A percentile compares a stretch with the other conserved stretches of the same genome.
Conservation (phyloP, 2,797 vertebrate genomes). For the Lates japonicus region DNA sequence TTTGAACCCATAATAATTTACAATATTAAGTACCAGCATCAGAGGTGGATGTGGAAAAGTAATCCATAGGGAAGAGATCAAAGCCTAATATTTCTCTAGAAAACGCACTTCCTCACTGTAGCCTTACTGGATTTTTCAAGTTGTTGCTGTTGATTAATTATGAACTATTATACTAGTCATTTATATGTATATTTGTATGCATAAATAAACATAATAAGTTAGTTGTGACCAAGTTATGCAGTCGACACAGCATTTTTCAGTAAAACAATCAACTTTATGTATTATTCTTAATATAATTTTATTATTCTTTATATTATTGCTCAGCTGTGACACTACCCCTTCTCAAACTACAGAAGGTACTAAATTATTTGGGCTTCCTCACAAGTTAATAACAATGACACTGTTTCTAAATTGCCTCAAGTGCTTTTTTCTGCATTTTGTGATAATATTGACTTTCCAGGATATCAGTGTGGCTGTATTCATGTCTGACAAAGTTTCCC, state of each 20-base stretch:
- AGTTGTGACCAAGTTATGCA: not conserved
- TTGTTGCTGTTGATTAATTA: not conserved
- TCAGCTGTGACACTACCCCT: not conserved
- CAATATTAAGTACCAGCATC: not conserved
- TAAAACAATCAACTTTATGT: not conserved
- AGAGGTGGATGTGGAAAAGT: not conserved
- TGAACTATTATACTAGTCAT: not conserved
- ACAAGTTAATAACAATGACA: not conserved
- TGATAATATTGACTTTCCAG: conserved; percentile 6
- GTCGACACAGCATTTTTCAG: not conserved
- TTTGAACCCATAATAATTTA: not conserved
- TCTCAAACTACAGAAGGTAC: not conserved
- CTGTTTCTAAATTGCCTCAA: not conserved
- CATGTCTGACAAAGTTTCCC: not conserved
- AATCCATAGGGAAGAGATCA: not conserved
- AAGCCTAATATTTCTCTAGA: not conserved
- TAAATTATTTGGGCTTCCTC: not conserved
- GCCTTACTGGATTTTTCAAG: not conserved
- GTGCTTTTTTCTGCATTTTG: not conserved
- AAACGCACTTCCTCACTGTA: not conserved
- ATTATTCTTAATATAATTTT: not conserved
- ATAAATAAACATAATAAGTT: not conserved
- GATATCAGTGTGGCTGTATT: conserved; percentile 3
- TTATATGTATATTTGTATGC: not conserved
- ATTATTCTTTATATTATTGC: not conserved